Evolutionary conservation across 1,140 invertebrate species (phyloP), one percentile per base, ranked within the genome.

Genomic region (Magallana angulata): DNA sequence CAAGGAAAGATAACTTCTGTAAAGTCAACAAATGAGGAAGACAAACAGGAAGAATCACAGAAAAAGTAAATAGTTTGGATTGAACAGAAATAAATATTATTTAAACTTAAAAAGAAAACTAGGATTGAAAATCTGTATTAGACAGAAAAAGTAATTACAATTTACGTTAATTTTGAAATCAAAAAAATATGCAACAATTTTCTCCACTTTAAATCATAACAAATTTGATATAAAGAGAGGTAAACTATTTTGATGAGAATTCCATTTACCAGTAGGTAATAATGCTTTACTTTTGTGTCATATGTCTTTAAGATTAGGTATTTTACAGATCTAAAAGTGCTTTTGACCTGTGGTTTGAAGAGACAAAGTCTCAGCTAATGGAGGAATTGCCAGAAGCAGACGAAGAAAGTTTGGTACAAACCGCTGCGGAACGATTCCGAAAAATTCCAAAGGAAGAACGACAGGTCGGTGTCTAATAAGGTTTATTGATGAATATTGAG

Each of bases 301-400:
- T 48, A 48, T 48, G 36, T 48, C 36, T 48, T 48, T 48, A 48
- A 48, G 36, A 48, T 48, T 48, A 48, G 36, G 36, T 48, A 4
- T 48, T 48, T 48, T 48, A 64, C 57, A 93, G 92, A 87, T 85
- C 90, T 57, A 60, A 86, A 6, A 92, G 90, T 87, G 93, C 91
- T 16, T 94, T 94, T 91, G 90, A 93, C 58, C 64, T 93, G 76
- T 94, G 94, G 94, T 89, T 92, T n/a, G 91, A 92, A 48, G 91
- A 91, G 30, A 91, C 89, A 57, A 90, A 90, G 80, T 86, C 85
- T 5, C 86, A 91, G 0, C 80, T 94, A 11, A 57, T 87, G 56
- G 92, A 92, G 76, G 90, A 91, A 64, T 81, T 92, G 18, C 91
- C 92, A 58, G 92, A 93, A 18, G 5, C 91, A 7, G 91, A 90